These are phyloP conservation scores for Eumerus sabulonum DNA, from an alignment of 2,888 invertebrate species.

Conservation along the genomic window DNA sequence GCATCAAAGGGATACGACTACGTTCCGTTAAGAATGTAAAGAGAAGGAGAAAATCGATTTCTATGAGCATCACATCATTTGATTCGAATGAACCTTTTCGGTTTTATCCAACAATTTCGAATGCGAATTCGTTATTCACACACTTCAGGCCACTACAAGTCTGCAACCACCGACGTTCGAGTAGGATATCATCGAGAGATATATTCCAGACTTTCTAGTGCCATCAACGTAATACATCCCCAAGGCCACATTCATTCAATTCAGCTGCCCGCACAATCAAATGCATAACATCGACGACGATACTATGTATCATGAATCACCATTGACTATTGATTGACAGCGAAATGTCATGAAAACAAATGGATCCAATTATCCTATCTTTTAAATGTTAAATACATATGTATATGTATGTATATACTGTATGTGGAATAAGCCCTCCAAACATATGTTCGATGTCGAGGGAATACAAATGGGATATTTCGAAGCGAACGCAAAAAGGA, in stretches of 20 bases:
- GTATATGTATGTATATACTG: not conserved
- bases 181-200: constrained; percentile 9
- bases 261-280: constrained; percentile 40
- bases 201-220: constrained; percentile 34
- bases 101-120: not conserved
- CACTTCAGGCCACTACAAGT: not conserved
- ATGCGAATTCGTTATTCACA: constrained; percentile 35
- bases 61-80: too few relatives aligned
- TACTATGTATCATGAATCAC: constrained; percentile 42
- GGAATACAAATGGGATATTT: constrained; percentile 34
- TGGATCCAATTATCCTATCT: constrained; percentile 60
- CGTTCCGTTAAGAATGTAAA: too few relatives aligned
- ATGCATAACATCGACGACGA: constrained; percentile 14
- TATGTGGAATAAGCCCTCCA: constrained; percentile 33
- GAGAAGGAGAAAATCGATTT: too few relatives aligned
- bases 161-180: constrained; percentile 3
- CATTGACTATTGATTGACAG: constrained; percentile 60
- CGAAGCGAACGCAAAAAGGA: too few relatives aligned
- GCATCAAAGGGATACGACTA: too few relatives aligned
- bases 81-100: not conserved
- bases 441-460: constrained; percentile 12
- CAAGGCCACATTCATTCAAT: constrained; percentile 43
- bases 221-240: constrained; percentile 41
- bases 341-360: constrained; percentile 54
- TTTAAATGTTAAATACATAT: constrained; percentile 39